These are phyloP conservation scores for Aix galericulata DNA, from an alignment of 2,113 vertebrate species.

Conservation along the genomic window DNA sequence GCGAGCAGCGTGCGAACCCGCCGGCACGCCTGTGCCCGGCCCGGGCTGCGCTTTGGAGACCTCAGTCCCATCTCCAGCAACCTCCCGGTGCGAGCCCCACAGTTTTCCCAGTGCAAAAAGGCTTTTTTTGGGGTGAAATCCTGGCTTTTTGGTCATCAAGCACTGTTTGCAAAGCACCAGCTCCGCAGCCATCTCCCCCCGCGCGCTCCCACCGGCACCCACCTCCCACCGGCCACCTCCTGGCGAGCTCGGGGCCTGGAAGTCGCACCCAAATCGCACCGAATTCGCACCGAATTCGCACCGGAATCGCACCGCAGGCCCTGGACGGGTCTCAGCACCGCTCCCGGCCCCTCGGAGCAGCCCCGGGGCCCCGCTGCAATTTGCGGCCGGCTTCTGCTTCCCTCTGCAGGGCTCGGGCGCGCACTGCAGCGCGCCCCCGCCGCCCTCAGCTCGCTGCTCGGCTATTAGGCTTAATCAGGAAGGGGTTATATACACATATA, in stretches of 20 bases:
- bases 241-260: neutral
- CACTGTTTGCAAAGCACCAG: rapidly evolving
- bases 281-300: no score
- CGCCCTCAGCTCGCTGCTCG: neutral
- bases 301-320: no score
- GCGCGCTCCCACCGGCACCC: rapidly evolving
- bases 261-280: neutral
- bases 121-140: neutral
- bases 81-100: neutral
- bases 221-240: neutral
- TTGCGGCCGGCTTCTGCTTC: neutral
- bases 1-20: neutral
- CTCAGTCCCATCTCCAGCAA: neutral
- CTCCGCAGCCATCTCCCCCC: neutral
- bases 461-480: constrained; percentile 55
- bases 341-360: no score
- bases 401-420: neutral
- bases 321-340: no score
- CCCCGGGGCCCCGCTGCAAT: no score
- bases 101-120: neutral
- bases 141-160: neutral
- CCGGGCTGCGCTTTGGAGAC: rapidly evolving
- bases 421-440: neutral
- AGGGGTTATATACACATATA: neutral
- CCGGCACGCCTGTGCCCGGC: no score